phyloP scores from a whole-genome alignment of 2,797 vertebrate species.

The Bradypus variegatus region DNA sequence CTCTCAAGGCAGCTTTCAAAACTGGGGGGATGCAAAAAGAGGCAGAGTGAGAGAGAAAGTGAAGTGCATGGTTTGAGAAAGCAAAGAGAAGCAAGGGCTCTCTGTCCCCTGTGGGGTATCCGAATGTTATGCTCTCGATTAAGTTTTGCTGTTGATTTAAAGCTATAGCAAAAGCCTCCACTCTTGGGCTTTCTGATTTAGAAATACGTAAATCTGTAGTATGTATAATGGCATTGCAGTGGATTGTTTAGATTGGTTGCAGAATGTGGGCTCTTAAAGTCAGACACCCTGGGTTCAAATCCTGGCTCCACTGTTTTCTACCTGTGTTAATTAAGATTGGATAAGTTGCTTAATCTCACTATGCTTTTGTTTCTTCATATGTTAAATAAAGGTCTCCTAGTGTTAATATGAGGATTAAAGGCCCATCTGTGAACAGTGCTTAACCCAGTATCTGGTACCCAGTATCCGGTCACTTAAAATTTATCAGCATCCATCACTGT shows the following conservation, averaged over 20 bases:
- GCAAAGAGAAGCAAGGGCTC: background rate
- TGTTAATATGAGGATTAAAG: background rate
- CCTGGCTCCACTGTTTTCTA: background rate
- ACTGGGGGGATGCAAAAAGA: background rate
- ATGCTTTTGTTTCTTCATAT: background rate
- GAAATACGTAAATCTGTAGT: background rate
- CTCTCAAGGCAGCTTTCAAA: conserved; percentile 35
- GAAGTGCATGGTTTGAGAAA: background rate
- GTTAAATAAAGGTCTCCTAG: background rate
- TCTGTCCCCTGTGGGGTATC: background rate
- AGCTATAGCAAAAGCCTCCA: background rate
- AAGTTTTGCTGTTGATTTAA: background rate
- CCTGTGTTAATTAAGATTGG: background rate
- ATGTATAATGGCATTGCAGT: background rate
- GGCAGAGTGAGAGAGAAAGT: background rate
- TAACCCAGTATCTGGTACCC: background rate
- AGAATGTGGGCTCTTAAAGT: background rate
- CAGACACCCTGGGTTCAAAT: background rate
- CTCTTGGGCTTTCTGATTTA: background rate
- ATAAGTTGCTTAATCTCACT: background rate
- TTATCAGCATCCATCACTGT: background rate
- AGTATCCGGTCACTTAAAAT: background rate
- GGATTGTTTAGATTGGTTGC: background rate
- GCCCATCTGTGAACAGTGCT: background rate
- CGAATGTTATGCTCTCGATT: background rate